Conservation (phyloP, 2,797 vertebrate species). For the Ctenosaura bakeri region DNA sequence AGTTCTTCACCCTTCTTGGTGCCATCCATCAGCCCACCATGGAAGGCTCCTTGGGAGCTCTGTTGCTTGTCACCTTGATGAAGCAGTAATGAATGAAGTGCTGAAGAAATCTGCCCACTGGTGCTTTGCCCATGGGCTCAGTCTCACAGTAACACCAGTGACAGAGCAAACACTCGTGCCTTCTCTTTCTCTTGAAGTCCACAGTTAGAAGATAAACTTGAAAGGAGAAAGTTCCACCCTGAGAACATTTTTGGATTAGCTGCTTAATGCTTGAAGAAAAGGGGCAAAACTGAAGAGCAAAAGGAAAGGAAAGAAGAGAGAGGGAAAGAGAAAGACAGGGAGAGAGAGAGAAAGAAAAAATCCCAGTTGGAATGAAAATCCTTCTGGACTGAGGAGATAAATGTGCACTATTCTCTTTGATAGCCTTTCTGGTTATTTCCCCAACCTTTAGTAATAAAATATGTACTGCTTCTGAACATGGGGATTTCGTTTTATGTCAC, state of each 20-base stretch:
- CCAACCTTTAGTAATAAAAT: not conserved
- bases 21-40: conserved; percentile 48
- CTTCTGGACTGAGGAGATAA: not conserved
- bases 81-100: conserved; percentile 65
- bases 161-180: not conserved
- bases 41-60: conserved; percentile 67
- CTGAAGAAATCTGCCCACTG: conserved; percentile 48
- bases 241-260: not conserved
- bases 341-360: not conserved
- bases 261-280: not conserved
- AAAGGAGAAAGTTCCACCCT: not conserved
- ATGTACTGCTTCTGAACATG: too few species aligned
- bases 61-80: conserved; percentile 55
- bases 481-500: not conserved
- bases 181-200: not conserved
- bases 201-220: not conserved
- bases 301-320: too few species aligned
- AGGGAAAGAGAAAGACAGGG: not conserved
- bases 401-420: not conserved
- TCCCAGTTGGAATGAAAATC: not conserved
- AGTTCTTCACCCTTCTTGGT: conserved; percentile 60
- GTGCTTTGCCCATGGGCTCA: conserved; percentile 40
- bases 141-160: conserved; percentile 35
- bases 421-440: not conserved
- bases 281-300: too few species aligned